Evolutionary conservation across 2,888 invertebrate genomes (phyloP).

Genomic region (Euzetes globulus): DNA sequence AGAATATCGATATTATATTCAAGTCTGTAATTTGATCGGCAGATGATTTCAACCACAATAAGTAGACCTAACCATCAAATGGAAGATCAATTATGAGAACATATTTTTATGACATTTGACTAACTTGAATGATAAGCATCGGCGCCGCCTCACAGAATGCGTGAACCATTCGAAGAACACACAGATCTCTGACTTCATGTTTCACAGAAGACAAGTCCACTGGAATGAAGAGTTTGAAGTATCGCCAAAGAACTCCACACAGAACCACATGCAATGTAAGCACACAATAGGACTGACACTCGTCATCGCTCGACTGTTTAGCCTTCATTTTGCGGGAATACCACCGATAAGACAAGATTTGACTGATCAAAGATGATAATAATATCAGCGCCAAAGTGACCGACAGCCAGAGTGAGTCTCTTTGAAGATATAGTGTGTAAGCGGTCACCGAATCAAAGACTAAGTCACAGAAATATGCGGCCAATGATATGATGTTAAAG

Average conservation of each 20-base stretch:
- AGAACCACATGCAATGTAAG: constrained; percentile 46
- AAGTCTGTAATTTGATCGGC: constrained; percentile 60
- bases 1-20: constrained; percentile 68
- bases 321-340: constrained; percentile 40
- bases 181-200: constrained; percentile 62
- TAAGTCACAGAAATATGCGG: constrained; percentile 81
- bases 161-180: constrained; percentile 72
- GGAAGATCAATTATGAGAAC: not conserved
- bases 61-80: constrained; percentile 49
- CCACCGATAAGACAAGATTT: constrained; percentile 47
- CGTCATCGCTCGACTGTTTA: not conserved
- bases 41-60: constrained; percentile 54
- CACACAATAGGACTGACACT: constrained; percentile 1
- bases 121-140: constrained; percentile 60
- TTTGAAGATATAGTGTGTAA: constrained; percentile 62
- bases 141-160: constrained; percentile 83
- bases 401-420: constrained; percentile 39
- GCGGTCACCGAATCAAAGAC: constrained; percentile 79
- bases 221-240: constrained; percentile 74
- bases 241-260: constrained; percentile 55
- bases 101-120: not conserved
- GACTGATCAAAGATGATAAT: constrained; percentile 63
- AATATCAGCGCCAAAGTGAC: constrained; percentile 61
- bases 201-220: constrained; percentile 72
- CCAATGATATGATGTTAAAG: constrained; percentile 81